These are phyloP conservation scores for Laspeyria flexula DNA, from an alignment of 2,888 invertebrate genomes.

Conservation along the genomic window DNA sequence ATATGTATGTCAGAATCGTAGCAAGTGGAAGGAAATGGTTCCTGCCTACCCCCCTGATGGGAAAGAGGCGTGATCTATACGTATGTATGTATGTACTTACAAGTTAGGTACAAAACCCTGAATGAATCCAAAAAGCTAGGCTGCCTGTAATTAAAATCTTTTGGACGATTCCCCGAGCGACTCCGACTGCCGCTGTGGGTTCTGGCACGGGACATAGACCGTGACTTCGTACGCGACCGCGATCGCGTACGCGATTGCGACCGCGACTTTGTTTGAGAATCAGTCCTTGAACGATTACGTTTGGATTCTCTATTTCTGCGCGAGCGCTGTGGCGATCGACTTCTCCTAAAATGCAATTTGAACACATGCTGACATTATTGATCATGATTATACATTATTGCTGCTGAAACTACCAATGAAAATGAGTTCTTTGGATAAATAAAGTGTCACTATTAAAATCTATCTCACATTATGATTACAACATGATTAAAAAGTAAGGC, in stretches of 20 bases:
- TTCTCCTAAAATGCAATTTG: conserved; percentile 50
- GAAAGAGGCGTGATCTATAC: too few species aligned
- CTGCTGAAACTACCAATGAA: too few species aligned
- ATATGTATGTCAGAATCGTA: too few species aligned
- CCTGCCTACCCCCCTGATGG: too few species aligned
- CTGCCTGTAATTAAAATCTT: conserved; percentile 57
- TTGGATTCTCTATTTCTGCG: conserved; percentile 45
- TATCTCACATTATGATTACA: too few species aligned
- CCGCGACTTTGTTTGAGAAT: conserved; percentile 41
- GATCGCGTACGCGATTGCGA: conserved; percentile 39
- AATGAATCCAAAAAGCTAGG: conserved; percentile 76
- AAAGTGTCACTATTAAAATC: too few species aligned
- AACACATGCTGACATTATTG: not conserved
- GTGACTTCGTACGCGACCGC: conserved; percentile 38
- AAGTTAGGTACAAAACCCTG: conserved; percentile 71
- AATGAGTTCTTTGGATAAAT: too few species aligned
- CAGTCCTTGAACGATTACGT: conserved; percentile 46
- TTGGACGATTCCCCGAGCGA: conserved; percentile 49
- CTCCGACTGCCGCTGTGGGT: conserved; percentile 41
- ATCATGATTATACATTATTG: too few species aligned
- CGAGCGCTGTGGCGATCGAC: conserved; percentile 59
- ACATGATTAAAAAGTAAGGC: too few species aligned
- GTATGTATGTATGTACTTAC: conserved; percentile 51
- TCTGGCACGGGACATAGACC: conserved; percentile 38
- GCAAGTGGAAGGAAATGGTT: too few species aligned